These are phyloP conservation scores for Agrilus biguttatus DNA, from an alignment of 2,888 invertebrate species.

Conservation along the genomic window DNA sequence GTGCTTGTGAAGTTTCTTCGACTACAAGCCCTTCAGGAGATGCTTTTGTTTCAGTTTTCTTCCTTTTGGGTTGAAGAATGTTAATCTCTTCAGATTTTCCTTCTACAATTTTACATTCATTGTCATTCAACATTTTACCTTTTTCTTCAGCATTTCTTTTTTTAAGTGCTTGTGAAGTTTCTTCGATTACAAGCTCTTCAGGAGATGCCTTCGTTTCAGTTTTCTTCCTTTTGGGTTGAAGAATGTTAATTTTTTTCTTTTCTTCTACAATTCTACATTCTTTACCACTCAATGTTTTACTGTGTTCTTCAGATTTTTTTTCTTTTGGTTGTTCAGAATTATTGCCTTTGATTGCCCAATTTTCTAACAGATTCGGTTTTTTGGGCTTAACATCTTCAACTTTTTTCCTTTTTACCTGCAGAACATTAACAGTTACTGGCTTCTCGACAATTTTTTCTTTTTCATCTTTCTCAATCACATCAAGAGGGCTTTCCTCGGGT, in stretches of 20 bases:
- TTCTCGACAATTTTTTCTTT: conserved; percentile 15
- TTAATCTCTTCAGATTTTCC: no score
- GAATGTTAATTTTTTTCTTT: neutral
- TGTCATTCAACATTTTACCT: no score
- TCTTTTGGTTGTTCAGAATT: conserved; percentile 1
- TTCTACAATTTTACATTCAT: no score
- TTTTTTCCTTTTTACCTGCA: conserved; percentile 8
- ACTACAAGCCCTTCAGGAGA: no score
- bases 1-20: no score
- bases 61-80: neutral
- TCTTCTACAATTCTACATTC: neutral
- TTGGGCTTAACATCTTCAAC: conserved; percentile 14
- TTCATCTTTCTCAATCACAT: conserved; percentile 19
- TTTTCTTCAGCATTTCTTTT: neutral
- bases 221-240: neutral
- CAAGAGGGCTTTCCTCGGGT: conserved; percentile 18
- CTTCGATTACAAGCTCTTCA: conserved; percentile 26
- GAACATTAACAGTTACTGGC: conserved; percentile 1
- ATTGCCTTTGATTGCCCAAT: conserved; percentile 21
- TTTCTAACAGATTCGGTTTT: conserved; percentile 22
- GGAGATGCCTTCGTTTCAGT: conserved; percentile 45
- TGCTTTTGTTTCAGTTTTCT: no score
- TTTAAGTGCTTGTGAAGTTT: conserved; percentile 15
- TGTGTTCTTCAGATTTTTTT: neutral
- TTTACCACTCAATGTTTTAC: neutral